Evolutionary conservation across 35 echinoderm and acorn worm species (phyloP), one percentile per base, ranked within the genome.

Genomic region (Diadema setosum): DNA sequence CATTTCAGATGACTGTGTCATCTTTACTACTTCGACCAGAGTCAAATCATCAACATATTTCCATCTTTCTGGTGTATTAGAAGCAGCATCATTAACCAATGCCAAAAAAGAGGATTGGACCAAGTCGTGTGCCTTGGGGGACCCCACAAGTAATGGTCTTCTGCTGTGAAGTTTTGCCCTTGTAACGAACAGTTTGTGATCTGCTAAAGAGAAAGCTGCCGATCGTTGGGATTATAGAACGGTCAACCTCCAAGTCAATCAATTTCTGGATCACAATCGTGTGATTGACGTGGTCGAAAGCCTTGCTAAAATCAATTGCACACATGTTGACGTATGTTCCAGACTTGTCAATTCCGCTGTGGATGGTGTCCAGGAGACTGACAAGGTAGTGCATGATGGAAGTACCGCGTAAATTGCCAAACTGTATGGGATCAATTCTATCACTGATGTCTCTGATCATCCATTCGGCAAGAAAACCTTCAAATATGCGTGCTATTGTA

Each of bases 401-500:
- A 32, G 40, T 82, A 46, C 80, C 80, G 26, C 40, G 44, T 20
- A 82, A 20, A 29, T 82, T 82, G 6, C 65, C 65, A 34, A 24
- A 70, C 37, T 32, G 65, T 16, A 16, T 5, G 30, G 65, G 27
- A 36, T 70, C 2, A 1, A 35, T 70, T 1, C 37, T 17, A 17
- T 17, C 3, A 59, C 45, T 29, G 24, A 84, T 60, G 49, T 61
- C 56, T 58, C 25, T 35, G 48, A 84, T 65, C 18, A 65, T 64
- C 58, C 83, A 85, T 39, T 85, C 83, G 18, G 57, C 83, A 17
- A 42, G 30, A 46, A 85, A 85, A 65, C 56, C 56, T 36, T 65
- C 57, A 40, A 85, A 69, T 35, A 65, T 17, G 18, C 83, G 24
- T 35, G 56, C 83, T 16, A 63, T 41, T 5, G 67, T 42, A 44